Conservation (phyloP, 2,113 vertebrate species). For the Lagenorhynchus albirostris region DNA sequence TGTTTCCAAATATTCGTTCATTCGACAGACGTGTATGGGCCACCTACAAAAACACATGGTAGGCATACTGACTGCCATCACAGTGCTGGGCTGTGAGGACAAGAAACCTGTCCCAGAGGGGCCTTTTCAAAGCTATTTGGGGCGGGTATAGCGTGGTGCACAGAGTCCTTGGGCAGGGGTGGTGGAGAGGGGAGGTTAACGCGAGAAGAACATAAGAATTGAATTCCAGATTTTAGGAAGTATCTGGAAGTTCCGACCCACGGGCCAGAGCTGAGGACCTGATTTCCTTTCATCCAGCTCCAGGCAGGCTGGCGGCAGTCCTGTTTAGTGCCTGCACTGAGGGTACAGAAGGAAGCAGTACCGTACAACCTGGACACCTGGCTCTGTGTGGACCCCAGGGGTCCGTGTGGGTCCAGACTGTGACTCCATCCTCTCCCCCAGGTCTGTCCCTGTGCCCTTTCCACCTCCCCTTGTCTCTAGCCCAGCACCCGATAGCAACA, state of each 20-base stretch:
- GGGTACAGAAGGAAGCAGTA: too few species aligned
- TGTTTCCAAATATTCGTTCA: background rate
- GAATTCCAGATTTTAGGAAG: background rate
- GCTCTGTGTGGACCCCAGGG: background rate
- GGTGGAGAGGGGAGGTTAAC: accelerated
- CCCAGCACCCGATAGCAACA: background rate
- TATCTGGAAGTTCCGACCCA: background rate
- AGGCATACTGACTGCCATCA: background rate
- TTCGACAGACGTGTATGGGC: background rate
- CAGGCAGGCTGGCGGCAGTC: background rate
- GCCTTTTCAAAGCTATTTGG: background rate
- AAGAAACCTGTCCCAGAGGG: background rate
- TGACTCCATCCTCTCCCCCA: background rate
- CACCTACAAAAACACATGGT: background rate
- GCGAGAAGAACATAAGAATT: background rate
- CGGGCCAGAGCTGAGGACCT: background rate
- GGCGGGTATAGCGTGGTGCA: background rate
- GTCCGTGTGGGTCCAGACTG: accelerated
- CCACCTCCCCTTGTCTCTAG: background rate
- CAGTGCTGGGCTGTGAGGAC: background rate
- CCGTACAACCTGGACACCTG: background rate
- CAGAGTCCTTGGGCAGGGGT: background rate
- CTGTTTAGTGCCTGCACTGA: background rate
- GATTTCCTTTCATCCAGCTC: background rate
- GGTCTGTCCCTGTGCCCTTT: accelerated